phyloP scores from a whole-genome alignment of 2,113 vertebrate species.

The Dascyllus trimaculatus region DNA sequence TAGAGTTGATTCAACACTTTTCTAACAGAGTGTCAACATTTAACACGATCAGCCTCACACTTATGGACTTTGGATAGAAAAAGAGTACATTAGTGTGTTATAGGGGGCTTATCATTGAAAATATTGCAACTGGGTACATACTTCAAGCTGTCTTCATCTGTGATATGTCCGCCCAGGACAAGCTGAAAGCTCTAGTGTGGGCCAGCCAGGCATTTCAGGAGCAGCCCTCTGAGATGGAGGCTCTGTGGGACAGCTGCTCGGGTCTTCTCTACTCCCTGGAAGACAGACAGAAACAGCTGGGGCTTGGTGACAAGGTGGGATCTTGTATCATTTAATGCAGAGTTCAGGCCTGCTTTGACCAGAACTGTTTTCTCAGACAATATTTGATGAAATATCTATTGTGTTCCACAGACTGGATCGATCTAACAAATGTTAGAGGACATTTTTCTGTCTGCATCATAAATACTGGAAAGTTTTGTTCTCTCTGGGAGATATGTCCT shows the following conservation, averaged over 20 bases:
- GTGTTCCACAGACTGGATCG: background rate
- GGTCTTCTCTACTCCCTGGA: slow-evolving; percentile 89
- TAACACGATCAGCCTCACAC: background rate
- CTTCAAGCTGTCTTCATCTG: slow-evolving; percentile 6
- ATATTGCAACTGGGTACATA: background rate
- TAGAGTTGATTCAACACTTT: too few species aligned
- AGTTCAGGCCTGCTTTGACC: background rate
- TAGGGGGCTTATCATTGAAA: too few species aligned
- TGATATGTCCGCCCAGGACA: slow-evolving; percentile 83
- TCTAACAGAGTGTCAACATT: background rate
- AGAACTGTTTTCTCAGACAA: background rate
- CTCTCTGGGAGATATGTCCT: background rate
- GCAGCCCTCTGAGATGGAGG: slow-evolving; percentile 82
- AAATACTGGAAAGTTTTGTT: background rate
- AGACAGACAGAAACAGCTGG: slow-evolving; percentile 89
- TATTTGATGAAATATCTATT: background rate
- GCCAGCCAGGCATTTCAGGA: slow-evolving; percentile 88
- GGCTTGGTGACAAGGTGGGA: slow-evolving; percentile 89
- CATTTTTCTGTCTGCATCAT: background rate
- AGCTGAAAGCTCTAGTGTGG: slow-evolving; percentile 89
- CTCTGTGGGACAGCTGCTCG: slow-evolving; percentile 88
- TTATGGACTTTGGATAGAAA: background rate
- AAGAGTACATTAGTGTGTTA: background rate
- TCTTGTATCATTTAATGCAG: background rate
- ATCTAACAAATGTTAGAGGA: slow-evolving; percentile 12